These are phyloP conservation scores for Sebastes nivosus DNA, from an alignment of 2,797 vertebrate genomes.

Conservation along the genomic window DNA sequence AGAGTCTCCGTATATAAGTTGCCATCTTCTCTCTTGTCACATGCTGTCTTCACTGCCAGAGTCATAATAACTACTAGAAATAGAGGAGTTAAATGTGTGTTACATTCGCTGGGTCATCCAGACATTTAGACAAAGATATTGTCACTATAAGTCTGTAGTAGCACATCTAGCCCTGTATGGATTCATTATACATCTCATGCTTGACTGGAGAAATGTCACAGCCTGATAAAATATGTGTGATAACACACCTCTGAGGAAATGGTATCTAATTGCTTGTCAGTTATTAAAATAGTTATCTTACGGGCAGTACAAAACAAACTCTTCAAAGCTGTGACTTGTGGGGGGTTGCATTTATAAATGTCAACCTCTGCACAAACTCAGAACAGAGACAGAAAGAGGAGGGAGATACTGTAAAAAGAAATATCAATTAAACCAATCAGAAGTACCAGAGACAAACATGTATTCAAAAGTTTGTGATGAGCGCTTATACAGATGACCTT, in stretches of 20 bases:
- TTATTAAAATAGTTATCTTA: constrained; percentile 21
- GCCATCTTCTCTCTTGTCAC: constrained; percentile 38
- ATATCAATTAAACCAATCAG: not conserved
- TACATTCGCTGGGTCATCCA: not conserved
- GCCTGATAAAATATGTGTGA: constrained; percentile 25
- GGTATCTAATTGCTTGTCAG: constrained; percentile 10
- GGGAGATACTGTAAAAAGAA: not conserved
- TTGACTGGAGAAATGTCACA: constrained; percentile 19
- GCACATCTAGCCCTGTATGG: not conserved
- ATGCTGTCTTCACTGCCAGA: constrained; percentile 28
- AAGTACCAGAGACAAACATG: not conserved
- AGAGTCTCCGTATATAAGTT: constrained; percentile 33
- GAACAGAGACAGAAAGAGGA: not conserved
- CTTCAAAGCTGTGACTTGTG: constrained; percentile 10
- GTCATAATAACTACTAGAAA: constrained; percentile 55
- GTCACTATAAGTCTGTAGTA: not conserved
- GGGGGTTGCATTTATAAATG: not conserved
- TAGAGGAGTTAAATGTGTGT: constrained; percentile 29
- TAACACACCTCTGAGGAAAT: constrained; percentile 16
- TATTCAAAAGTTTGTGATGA: not conserved
- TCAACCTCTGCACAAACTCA: not conserved
- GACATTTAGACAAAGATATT: constrained; percentile 24
- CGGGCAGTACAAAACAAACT: constrained; percentile 2
- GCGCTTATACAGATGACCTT: constrained; percentile 7
- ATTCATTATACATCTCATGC: constrained; percentile 2